Conservation (phyloP, 2,888 invertebrate genomes). For the Campaea margaritaria region DNA sequence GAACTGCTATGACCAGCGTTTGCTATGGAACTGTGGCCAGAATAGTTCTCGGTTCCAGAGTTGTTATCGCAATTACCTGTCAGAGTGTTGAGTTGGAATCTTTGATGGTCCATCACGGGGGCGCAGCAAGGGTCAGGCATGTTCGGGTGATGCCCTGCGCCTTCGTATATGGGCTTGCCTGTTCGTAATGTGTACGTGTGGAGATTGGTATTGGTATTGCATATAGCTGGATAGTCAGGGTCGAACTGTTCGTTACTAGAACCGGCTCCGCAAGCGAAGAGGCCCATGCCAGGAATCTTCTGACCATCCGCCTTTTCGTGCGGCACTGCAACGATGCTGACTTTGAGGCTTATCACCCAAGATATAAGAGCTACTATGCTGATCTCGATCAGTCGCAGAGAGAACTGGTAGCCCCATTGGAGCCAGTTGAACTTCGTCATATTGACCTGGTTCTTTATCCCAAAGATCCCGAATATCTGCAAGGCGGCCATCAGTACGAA, state of each 20-base stretch:
- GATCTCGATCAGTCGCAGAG: constrained; percentile 93
- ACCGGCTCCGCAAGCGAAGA: constrained; percentile 92
- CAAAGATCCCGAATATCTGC: constrained; percentile 91
- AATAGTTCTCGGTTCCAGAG: constrained; percentile 87
- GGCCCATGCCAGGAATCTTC: constrained; percentile 90
- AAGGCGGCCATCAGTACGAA: constrained; percentile 93
- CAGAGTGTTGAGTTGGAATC: constrained; percentile 83
- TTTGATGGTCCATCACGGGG: constrained; percentile 75
- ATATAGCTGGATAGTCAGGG: constrained; percentile 93
- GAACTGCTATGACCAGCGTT: constrained; percentile 83
- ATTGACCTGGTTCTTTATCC: constrained; percentile 77
- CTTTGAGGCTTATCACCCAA: constrained; percentile 93
- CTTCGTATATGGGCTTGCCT: constrained; percentile 91
- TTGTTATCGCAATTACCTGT: constrained; percentile 86
- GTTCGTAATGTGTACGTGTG: constrained; percentile 93
- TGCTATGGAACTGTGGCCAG: constrained; percentile 86
- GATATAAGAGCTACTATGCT: constrained; percentile 94
- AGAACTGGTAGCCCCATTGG: constrained; percentile 96
- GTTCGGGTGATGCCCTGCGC: constrained; percentile 73
- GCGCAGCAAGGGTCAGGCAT: constrained; percentile 76
- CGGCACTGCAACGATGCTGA: constrained; percentile 85
- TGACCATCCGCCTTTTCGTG: constrained; percentile 89
- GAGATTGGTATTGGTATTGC: constrained; percentile 93
- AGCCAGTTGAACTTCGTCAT: constrained; percentile 92
- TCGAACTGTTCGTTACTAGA: constrained; percentile 94